Conservation (phyloP, 2,888 invertebrate species). For the Rhingia campestris region DNA sequence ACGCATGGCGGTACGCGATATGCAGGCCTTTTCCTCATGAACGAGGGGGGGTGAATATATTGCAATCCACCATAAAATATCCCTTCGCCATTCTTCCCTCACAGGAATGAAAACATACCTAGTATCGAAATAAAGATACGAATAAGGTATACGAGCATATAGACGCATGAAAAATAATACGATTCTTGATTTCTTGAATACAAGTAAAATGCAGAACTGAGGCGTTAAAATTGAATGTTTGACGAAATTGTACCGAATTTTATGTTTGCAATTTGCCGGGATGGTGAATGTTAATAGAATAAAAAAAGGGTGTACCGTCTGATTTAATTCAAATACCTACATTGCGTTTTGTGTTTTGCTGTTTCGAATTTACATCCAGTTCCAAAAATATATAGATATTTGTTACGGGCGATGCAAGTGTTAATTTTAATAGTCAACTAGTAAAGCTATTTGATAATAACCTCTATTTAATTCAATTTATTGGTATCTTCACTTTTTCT, state of each 20-base stretch:
- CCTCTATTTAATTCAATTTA: neutral
- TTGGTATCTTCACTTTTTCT: too few relatives aligned
- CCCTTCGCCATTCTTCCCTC: neutral
- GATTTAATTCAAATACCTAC: conserved; percentile 70
- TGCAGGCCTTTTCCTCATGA: conserved; percentile 64
- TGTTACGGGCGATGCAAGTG: too few relatives aligned
- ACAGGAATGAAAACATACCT: neutral
- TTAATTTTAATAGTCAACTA: too few relatives aligned
- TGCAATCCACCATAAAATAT: conserved; percentile 46
- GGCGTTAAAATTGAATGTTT: conserved; percentile 73
- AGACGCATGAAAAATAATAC: conserved; percentile 19
- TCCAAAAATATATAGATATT: conserved; percentile 44
- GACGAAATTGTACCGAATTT: conserved; percentile 71
- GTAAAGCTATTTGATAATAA: neutral
- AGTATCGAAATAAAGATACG: neutral
- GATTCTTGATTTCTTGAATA: conserved; percentile 52
- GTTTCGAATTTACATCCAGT: conserved; percentile 64
- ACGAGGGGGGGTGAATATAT: conserved; percentile 49
- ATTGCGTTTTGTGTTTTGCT: conserved; percentile 56
- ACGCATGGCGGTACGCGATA: conserved; percentile 44
- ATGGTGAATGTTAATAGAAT: conserved; percentile 56
- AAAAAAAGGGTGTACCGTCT: conserved; percentile 32
- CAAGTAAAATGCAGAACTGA: conserved; percentile 44
- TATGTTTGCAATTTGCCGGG: conserved; percentile 69
- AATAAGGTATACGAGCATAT: conserved; percentile 32